A percentile compares a stretch with the other conserved stretches of the same genome.
These are phyloP conservation scores for Nematopogon swammerdamellus DNA, from an alignment of 2,888 invertebrate genomes.

Conservation along the genomic window DNA sequence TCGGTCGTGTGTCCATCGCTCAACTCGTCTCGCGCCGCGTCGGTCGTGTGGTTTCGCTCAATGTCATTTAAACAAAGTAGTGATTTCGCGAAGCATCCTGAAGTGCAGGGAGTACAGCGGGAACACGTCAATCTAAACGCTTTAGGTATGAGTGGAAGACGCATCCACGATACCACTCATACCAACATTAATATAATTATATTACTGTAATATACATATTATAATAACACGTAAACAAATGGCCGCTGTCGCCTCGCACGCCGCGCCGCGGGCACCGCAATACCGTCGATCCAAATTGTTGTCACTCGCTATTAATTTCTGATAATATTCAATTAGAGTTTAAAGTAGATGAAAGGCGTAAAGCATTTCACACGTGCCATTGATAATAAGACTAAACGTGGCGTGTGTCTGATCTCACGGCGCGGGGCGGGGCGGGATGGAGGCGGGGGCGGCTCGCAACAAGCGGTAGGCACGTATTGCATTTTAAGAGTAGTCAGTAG, in stretches of 20 bases:
- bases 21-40: constrained; percentile 7
- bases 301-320: not conserved
- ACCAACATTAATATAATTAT: constrained; percentile 53
- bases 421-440: not conserved
- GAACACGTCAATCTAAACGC: constrained; percentile 44
- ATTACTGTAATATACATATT: constrained; percentile 40
- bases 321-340: not conserved
- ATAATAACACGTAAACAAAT: constrained; percentile 29
- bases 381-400: no score
- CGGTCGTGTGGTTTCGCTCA: constrained; percentile 36
- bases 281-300: not conserved
- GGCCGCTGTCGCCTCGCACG: constrained; percentile 18
- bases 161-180: constrained; percentile 55
- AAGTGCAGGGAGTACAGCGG: constrained; percentile 8
- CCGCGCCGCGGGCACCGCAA: not conserved
- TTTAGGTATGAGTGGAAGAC: constrained; percentile 53
- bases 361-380: not conserved
- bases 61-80: not conserved
- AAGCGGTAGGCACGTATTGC: not conserved
- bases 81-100: not conserved
- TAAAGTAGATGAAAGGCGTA: not conserved
- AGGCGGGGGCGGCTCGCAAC: no score
- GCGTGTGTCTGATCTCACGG: not conserved
- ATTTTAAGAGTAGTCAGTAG: not conserved
- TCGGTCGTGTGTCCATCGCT: constrained; percentile 6